Evolutionary conservation across 1,140 invertebrate species (phyloP).

Genomic region (Nomia melanderi): DNA sequence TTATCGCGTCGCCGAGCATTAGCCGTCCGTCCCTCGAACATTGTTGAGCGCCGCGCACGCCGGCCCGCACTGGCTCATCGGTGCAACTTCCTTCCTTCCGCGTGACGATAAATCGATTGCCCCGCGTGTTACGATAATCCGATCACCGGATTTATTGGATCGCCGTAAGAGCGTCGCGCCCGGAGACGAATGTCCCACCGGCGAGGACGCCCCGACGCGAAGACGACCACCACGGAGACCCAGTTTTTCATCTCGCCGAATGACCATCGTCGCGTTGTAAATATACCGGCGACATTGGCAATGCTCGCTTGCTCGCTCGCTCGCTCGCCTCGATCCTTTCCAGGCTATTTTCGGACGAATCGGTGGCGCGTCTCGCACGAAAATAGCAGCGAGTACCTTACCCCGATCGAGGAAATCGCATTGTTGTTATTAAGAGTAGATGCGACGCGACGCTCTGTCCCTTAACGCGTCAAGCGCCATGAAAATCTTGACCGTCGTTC

Average conservation of each 20-base stretch:
- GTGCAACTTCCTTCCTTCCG: neutral
- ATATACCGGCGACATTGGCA: constrained; percentile 35
- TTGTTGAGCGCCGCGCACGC: neutral
- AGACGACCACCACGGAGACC: neutral
- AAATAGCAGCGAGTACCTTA: constrained; percentile 7
- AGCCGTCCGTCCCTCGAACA: neutral
- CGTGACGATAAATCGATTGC: constrained; percentile 46
- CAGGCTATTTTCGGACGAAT: constrained; percentile 29
- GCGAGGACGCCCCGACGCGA: neutral
- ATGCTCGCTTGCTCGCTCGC: no score
- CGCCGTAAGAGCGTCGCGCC: neutral
- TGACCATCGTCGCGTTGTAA: constrained; percentile 1
- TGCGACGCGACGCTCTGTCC: neutral
- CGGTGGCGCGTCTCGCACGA: constrained; percentile 8
- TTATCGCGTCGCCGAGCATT: neutral
- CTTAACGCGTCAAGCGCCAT: no score
- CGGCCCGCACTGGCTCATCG: neutral
- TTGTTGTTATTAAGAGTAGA: neutral
- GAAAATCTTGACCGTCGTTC: no score
- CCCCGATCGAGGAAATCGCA: neutral
- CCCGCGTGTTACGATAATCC: constrained; percentile 36
- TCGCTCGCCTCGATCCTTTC: constrained; percentile 22
- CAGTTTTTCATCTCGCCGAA: neutral
- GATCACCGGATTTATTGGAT: constrained; percentile 44
- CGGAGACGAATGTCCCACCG: constrained; percentile 19